These are phyloP conservation scores for Aporophyla nigra DNA, from an alignment of 2,888 invertebrate species.

Conservation along the genomic window DNA sequence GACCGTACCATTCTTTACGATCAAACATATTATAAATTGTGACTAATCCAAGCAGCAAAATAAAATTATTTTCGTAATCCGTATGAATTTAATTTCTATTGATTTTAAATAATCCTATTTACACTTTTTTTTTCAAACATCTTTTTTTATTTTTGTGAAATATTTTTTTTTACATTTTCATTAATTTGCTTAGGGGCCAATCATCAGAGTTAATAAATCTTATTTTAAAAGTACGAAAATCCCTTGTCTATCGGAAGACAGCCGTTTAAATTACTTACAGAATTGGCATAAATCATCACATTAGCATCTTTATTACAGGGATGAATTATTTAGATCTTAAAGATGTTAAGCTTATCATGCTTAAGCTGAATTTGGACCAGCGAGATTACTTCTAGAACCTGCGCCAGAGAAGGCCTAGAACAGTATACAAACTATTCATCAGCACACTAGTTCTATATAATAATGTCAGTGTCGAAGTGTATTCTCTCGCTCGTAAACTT, in stretches of 20 bases:
- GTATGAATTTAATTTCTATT: constrained; percentile 46
- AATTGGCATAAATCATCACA: constrained; percentile 47
- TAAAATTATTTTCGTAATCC: constrained; percentile 40
- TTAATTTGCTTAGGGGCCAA: constrained; percentile 42
- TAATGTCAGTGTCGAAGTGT: constrained; percentile 41
- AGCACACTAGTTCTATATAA: constrained; percentile 38
- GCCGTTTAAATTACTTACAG: constrained; percentile 55
- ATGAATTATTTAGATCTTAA: constrained; percentile 40
- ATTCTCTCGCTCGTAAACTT: constrained; percentile 44
- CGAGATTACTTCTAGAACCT: constrained; percentile 41
- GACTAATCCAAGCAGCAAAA: constrained; percentile 54
- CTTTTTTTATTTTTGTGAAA: constrained; percentile 47
- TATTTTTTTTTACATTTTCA: constrained; percentile 49
- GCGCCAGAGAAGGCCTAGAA: constrained; percentile 38
- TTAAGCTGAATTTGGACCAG: constrained; percentile 51
- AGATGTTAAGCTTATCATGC: constrained; percentile 28
- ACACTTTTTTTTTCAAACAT: constrained; percentile 54
- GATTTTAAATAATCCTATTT: constrained; percentile 63
- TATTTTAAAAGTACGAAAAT: constrained; percentile 52
- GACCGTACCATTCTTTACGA: constrained; percentile 41
- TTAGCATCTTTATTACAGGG: constrained; percentile 37
- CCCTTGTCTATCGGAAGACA: constrained; percentile 61
- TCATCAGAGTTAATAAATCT: constrained; percentile 46
- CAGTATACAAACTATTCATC: constrained; percentile 46
- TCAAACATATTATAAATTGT: constrained; percentile 46